Evolutionary conservation across 1,140 invertebrate species (phyloP), one percentile per base, ranked within the genome.

Genomic region (silkworm (Bombyx mori)): DNA sequence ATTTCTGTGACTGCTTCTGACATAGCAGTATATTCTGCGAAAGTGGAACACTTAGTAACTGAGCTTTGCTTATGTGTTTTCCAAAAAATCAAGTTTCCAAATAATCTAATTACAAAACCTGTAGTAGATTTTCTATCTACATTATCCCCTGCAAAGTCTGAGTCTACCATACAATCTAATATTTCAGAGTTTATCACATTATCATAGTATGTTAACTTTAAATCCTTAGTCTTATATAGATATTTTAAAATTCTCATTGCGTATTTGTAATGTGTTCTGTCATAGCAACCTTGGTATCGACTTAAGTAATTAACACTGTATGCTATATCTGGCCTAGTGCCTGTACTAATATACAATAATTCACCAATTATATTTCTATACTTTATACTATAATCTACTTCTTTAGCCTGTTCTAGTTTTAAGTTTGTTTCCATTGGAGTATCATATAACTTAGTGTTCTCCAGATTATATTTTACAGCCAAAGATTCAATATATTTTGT

Each of bases 401-500:
- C 62, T 51, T 1, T 44, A 68, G 65, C 52, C 60, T 79, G 59
- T 65, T 82, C 66, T 65, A 75, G 56, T 74, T 84, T 84, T 57
- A 84, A 73, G 64, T 85, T 84, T 61, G 58, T 71, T 73, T 86
- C 83, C 78, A 86, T 83, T 42, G 84, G 78, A 58, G 77, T 88
- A 60, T 75, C 62, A 66, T 69, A 71, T 53, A 73, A 62, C 50
- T 66, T 73, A 58, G 60, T 26, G 66, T 77, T 72, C 73, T 75
- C 47, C 7, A 82, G 42, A 66, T 74, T 57, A 70, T 82, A 82
- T 63, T 75, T 77, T 62, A 52, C 56, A 57, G 75, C 70, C 60
- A 56, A 18, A 18, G 69, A 76, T 63, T 82, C 75, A 64, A 82
- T 86, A 69, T 86, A 84, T 52, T 69, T 73, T 65, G 58, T 63